phyloP scores from a whole-genome alignment of 2,888 invertebrate species.

The Chloroclystis v-ata region DNA sequence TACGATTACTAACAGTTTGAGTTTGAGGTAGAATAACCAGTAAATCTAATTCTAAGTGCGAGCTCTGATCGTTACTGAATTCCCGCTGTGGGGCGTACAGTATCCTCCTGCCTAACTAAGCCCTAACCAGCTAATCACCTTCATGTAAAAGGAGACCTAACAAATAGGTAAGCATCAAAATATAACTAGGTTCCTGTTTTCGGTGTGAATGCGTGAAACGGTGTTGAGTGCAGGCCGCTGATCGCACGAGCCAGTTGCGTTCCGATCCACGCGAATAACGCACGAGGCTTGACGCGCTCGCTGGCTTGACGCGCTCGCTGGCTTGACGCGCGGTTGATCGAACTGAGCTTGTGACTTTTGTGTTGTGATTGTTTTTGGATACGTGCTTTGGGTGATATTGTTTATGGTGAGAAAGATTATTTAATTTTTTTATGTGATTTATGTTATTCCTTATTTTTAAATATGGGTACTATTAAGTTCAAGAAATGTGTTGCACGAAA shows the following conservation, averaged over 20 bases:
- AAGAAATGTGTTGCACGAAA: too few relatives aligned
- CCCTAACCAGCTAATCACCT: too few relatives aligned
- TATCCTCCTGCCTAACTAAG: too few relatives aligned
- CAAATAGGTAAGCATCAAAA: too few relatives aligned
- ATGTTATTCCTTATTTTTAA: too few relatives aligned
- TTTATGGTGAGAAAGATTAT: constrained; percentile 30
- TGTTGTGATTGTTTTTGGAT: constrained; percentile 38
- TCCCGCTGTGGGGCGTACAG: too few relatives aligned
- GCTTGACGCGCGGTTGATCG: constrained; percentile 53
- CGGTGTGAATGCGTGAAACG: constrained; percentile 20
- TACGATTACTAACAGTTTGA: too few relatives aligned
- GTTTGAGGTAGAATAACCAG: too few relatives aligned
- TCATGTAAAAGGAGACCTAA: too few relatives aligned
- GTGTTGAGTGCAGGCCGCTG: constrained; percentile 17
- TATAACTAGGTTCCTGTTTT: neutral
- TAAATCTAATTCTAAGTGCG: too few relatives aligned
- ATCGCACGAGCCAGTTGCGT: constrained; percentile 34
- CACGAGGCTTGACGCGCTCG: constrained; percentile 34
- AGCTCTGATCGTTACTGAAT: too few relatives aligned
- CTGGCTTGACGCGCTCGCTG: constrained; percentile 57
- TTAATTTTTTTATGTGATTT: neutral
- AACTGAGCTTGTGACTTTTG: constrained; percentile 34
- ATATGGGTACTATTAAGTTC: too few relatives aligned
- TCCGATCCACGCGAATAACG: constrained; percentile 28
- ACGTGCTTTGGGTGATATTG: constrained; percentile 23